Evolutionary conservation across 2,797 vertebrate genomes (phyloP).

Genomic region (Karalla daura): DNA sequence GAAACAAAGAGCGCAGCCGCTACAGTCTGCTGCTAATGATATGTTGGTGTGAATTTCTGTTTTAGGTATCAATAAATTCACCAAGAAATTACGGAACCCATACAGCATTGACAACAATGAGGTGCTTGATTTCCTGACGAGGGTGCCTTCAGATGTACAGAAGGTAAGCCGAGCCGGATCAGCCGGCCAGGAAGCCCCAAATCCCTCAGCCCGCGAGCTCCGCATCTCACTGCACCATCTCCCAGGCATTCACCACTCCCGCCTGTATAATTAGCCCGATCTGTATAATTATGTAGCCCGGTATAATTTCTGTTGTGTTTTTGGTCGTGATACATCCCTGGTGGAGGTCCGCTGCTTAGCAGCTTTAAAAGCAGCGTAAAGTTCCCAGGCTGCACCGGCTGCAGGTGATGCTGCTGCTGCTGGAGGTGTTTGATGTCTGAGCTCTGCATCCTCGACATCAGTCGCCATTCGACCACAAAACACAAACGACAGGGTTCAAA

Average conservation of each 20-base stretch:
- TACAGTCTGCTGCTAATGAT: conserved; percentile 72
- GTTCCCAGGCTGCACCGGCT: conserved; percentile 76
- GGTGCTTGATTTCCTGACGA: conserved; percentile 95
- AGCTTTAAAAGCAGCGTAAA: conserved; percentile 43
- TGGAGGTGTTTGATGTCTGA: conserved; percentile 53
- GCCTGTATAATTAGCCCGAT: conserved; percentile 78
- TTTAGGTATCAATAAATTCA: conserved; percentile 98
- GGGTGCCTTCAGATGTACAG: conserved; percentile 98
- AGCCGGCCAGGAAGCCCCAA: conserved; percentile 73
- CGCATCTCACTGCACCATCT: conserved; percentile 68
- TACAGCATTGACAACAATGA: conserved; percentile 97
- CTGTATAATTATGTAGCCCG: conserved; percentile 76
- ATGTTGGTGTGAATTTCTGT: conserved; percentile 73
- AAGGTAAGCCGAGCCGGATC: conserved; percentile 88
- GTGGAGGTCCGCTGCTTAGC: conserved; percentile 70
- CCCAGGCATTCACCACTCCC: conserved; percentile 72
- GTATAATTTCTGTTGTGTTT: conserved; percentile 80
- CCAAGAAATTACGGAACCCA: conserved; percentile 97
- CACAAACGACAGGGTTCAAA: too few relatives aligned
- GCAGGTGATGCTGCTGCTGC: conserved; percentile 41
- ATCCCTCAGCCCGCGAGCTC: conserved; percentile 70
- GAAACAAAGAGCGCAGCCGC: conserved; percentile 70
- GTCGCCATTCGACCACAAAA: not conserved
- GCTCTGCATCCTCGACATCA: conserved; percentile 23
- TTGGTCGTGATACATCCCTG: conserved; percentile 73